Conservation (phyloP, 2,888 invertebrate genomes). For the Latrodectus hesperus region DNA sequence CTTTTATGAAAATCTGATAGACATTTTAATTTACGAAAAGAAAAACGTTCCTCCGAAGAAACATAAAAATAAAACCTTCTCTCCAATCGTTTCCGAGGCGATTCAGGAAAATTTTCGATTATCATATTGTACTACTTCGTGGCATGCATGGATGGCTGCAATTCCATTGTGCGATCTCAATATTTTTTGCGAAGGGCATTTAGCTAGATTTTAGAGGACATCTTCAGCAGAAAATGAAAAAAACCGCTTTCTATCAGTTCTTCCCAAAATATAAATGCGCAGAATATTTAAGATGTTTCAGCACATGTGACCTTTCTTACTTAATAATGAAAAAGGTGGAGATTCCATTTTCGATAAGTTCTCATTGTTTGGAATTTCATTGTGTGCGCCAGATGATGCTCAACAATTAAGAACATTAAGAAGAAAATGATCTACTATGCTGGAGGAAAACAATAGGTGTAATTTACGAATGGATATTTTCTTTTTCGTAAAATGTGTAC, state of each 20-base stretch:
- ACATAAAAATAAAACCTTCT: too few species aligned
- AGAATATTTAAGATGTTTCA: slow-evolving; percentile 50
- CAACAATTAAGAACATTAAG: slow-evolving; percentile 60
- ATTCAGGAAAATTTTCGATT: not conserved
- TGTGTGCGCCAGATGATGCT: slow-evolving; percentile 39
- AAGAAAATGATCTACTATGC: slow-evolving; percentile 38
- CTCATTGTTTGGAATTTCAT: slow-evolving; percentile 55
- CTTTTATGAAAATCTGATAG: too few species aligned
- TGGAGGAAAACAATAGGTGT: slow-evolving; percentile 40
- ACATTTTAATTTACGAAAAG: too few species aligned
- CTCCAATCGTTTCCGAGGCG: too few species aligned
- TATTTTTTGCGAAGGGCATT: slow-evolving; percentile 35
- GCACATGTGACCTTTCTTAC: slow-evolving; percentile 39
- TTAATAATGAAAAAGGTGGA: slow-evolving; percentile 20
- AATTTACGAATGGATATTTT: slow-evolving; percentile 24
- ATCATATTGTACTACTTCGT: slow-evolving; percentile 22
- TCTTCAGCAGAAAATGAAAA: not conserved
- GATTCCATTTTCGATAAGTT: slow-evolving; percentile 58
- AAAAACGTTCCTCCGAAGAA: too few species aligned
- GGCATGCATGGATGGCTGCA: slow-evolving; percentile 35
- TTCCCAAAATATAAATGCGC: slow-evolving; percentile 12
- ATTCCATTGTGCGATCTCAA: slow-evolving; percentile 48
- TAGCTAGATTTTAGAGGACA: slow-evolving; percentile 34
- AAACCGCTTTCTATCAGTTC: slow-evolving; percentile 5
- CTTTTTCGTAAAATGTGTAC: slow-evolving; percentile 17